Base-by-base conservation (phyloP, 2,888 invertebrate species). In the Eucera pruinosa region DNA sequence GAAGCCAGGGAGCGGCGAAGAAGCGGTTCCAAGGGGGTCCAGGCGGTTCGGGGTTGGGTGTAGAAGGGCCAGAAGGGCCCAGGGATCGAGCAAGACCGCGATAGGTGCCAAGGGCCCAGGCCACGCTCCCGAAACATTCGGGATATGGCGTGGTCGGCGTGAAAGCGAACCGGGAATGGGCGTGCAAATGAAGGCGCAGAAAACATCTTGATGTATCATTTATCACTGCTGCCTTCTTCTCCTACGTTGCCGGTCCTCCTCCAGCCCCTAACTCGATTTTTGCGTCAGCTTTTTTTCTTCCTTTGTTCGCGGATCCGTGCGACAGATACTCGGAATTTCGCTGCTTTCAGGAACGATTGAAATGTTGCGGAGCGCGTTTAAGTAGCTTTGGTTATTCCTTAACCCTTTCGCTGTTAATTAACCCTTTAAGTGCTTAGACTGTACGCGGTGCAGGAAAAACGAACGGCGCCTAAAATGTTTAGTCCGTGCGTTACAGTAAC, bases 181-280 rank as follows among this genome's bases (percentile, higher is more conserved):
- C 84, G 85, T 85, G 82, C 84, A 85, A 85, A 85, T 85, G 86
- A 85, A 80, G 84, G 61, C 82, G 83, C 80, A 78, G 80, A 83
- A 85, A 85, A 82, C 77, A 80, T 83, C 85, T 85, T 79, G 86
- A 82, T 84, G 78, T 85, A 86, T 85, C 85, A 84, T 86, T 86
- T 85, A 85, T 85, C 85, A 85, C 68, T 66, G 57, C 82, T 23
- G 58, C 54, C 55, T 48, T 48, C 50, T 48, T 62, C 60, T 60
- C 62, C 55, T 68, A 62, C 84, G 64, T 81, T 54, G 48, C 57
- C 61, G 39, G 20, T n/a, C 43, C 39, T 43, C 62, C 45, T 61
- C 25, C 30, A 15, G 6, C 15, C 66, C 13, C 23, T 39, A 41
- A 43, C 72, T 58, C 25, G 52, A 47, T 55, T 55, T 82, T 60